phyloP scores from a whole-genome alignment of 2,113 vertebrate species.

The Daubentonia madagascariensis region DNA sequence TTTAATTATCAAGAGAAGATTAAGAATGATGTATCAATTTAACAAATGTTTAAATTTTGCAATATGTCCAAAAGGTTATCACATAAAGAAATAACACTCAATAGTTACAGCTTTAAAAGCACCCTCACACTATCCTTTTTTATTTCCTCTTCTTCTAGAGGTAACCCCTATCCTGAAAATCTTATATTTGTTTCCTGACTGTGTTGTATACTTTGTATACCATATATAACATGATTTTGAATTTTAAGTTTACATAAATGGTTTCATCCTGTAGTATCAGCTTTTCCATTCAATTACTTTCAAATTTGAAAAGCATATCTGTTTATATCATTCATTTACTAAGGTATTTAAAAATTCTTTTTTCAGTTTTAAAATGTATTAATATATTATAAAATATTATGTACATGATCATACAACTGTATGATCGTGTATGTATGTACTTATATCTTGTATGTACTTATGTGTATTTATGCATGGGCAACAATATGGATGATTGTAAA shows the following conservation, averaged over 20 bases:
- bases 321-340: neutral
- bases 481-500: neutral
- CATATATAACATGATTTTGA: neutral
- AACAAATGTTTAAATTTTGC: neutral
- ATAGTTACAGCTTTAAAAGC: neutral
- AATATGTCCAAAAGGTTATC: neutral
- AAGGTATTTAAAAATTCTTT: neutral
- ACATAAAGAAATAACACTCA: neutral
- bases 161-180: neutral
- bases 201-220: neutral
- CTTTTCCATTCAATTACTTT: neutral
- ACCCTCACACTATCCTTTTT: neutral
- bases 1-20: neutral
- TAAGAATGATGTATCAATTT: neutral
- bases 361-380: neutral
- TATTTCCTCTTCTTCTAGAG: neutral
- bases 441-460: neutral
- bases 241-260: neutral
- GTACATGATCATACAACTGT: neutral
- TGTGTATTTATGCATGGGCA: neutral
- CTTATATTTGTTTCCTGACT: neutral
- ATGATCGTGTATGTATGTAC: neutral
- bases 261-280: neutral
- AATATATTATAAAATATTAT: neutral
- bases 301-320: neutral